A percentile compares a stretch with the other conserved stretches of the same genome.
Conservation (phyloP, 2,113 vertebrate genomes). For the Silurus asotus region DNA sequence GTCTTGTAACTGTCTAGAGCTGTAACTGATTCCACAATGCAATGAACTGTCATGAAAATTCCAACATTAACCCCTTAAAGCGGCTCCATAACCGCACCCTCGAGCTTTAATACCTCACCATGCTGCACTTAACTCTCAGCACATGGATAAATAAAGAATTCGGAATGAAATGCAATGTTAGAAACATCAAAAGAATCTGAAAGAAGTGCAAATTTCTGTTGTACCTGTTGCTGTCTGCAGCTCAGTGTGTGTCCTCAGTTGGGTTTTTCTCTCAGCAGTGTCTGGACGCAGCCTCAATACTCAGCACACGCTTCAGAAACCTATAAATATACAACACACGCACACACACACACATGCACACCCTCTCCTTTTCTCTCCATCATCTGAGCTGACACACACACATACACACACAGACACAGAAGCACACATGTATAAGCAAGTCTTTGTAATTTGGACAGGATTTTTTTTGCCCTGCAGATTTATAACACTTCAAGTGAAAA, state of each 20-base stretch:
- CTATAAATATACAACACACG: slow-evolving; percentile 34
- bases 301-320: slow-evolving; percentile 2
- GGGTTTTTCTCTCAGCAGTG: not conserved
- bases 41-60: not conserved
- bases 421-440: slow-evolving; percentile 38
- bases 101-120: not conserved
- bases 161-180: not conserved
- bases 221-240: slow-evolving; percentile 33
- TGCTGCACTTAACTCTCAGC: not conserved
- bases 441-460: slow-evolving; percentile 9
- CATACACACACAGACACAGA: slow-evolving; percentile 40
- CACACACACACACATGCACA: slow-evolving; percentile 31
- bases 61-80: not conserved
- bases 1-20: not conserved
- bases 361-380: slow-evolving; percentile 41
- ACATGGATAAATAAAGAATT: not conserved
- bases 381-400: not conserved
- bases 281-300: slow-evolving; percentile 1
- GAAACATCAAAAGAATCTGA: not conserved
- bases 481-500: not conserved
- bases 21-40: not conserved
- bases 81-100: not conserved
- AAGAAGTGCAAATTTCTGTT: slow-evolving; percentile 33
- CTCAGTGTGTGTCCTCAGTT: not conserved
- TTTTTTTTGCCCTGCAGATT: not conserved